Percentiles rank a stretch among this genome's conserved stretches.
Conservation (phyloP, 2,113 vertebrate genomes). For the Myxocyprinus asiaticus region DNA sequence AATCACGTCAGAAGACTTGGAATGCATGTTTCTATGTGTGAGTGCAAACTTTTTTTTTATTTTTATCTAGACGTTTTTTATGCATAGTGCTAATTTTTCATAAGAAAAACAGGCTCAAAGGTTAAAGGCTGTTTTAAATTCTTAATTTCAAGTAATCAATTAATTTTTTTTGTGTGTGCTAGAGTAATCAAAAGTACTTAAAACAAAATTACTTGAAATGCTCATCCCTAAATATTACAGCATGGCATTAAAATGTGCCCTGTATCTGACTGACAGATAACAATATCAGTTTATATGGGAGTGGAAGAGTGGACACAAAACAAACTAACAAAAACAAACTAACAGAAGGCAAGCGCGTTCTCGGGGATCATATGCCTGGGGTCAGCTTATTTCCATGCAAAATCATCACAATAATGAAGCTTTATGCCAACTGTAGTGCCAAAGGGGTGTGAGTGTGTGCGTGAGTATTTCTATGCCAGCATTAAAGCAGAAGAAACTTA, state of each 20-base stretch:
- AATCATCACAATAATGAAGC: background rate
- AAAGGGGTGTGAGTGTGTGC: slow-evolving; percentile 10
- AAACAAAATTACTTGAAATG: too few species aligned
- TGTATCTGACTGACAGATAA: slow-evolving; percentile 56
- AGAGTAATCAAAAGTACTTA: too few species aligned
- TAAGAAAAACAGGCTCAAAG: too few species aligned
- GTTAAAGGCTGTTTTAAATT: too few species aligned
- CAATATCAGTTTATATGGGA: slow-evolving; percentile 3
- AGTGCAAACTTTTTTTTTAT: too few species aligned
- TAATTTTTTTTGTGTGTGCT: too few species aligned
- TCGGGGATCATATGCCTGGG: background rate
- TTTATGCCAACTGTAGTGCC: background rate
- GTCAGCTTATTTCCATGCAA: background rate
- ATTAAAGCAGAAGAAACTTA: slow-evolving; percentile 26
- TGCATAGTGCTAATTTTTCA: too few species aligned
- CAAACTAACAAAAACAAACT: background rate
- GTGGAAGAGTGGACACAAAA: slow-evolving; percentile 6
- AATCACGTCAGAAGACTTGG: too few species aligned
- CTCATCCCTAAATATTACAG: slow-evolving; percentile 11
- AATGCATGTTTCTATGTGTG: too few species aligned
- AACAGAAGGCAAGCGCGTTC: background rate
- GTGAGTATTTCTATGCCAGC: slow-evolving; percentile 21
- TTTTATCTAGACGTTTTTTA: too few species aligned
- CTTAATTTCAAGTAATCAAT: too few species aligned
- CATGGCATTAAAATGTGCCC: slow-evolving; percentile 47